These are phyloP conservation scores for Prionailurus viverrinus DNA, from an alignment of 2,113 vertebrate species.

Conservation along the genomic window DNA sequence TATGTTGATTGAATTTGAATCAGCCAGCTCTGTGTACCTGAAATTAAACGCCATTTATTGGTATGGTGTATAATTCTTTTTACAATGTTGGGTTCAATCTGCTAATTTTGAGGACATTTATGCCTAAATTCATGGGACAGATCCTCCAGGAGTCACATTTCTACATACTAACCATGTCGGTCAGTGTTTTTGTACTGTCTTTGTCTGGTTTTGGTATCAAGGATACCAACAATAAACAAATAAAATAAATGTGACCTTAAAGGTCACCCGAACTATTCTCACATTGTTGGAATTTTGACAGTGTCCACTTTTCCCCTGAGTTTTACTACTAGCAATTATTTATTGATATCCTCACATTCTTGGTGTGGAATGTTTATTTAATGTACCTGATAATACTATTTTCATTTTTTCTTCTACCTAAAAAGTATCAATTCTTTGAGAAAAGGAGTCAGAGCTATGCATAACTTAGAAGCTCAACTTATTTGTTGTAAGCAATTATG, in stretches of 20 bases:
- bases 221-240: neutral
- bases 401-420: slow-evolving; percentile 15
- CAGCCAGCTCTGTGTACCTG: neutral
- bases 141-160: neutral
- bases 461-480: neutral
- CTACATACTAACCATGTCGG: neutral
- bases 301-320: slow-evolving; percentile 21
- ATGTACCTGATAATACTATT: neutral
- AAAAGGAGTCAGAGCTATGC: neutral
- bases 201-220: slow-evolving; percentile 18
- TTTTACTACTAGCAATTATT: slow-evolving; percentile 17
- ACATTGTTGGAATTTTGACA: neutral
- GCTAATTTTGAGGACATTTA: slow-evolving; percentile 19
- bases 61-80: neutral
- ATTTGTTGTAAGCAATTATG: neutral
- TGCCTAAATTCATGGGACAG: neutral
- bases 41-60: neutral
- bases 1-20: neutral
- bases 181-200: neutral
- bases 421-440: slow-evolving; percentile 37
- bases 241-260: neutral
- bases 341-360: neutral
- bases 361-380: slow-evolving; percentile 21
- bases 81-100: neutral
- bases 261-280: neutral